Evolutionary conservation across 2,797 vertebrate species (phyloP).

Genomic region (Bothrops alternatus): DNA sequence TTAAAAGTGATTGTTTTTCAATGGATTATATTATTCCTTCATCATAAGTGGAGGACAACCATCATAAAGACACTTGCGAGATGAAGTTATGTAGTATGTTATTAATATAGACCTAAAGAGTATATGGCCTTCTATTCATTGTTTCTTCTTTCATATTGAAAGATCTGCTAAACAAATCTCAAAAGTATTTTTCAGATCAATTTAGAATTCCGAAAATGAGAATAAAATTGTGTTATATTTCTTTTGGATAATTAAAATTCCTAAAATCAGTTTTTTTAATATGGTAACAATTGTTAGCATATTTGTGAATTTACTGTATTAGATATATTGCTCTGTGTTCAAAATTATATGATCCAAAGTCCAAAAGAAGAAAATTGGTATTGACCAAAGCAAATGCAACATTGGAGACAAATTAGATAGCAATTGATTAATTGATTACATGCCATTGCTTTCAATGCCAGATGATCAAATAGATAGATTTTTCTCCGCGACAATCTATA

Average conservation of each 20-base stretch:
- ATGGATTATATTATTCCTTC: background rate
- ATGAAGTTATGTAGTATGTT: too few relatives aligned
- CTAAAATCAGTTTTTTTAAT: background rate
- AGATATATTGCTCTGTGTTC: background rate
- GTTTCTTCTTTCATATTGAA: too few relatives aligned
- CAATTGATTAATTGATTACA: background rate
- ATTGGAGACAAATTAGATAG: background rate
- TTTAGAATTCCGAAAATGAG: too few relatives aligned
- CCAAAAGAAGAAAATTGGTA: background rate
- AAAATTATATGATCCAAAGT: background rate
- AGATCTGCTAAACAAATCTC: too few relatives aligned
- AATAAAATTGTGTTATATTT: too few relatives aligned
- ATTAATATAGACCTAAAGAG: too few relatives aligned
- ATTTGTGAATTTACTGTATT: background rate
- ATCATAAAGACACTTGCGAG: too few relatives aligned
- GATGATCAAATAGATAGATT: background rate
- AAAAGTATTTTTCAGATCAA: too few relatives aligned
- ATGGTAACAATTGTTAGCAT: background rate
- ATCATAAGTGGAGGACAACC: too few relatives aligned
- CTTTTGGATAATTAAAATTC: background rate
- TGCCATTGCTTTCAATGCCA: background rate
- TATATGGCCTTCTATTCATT: too few relatives aligned
- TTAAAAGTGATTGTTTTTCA: background rate
- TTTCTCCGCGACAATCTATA: background rate
- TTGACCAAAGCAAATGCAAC: background rate